Evolutionary conservation across 2,888 invertebrate genomes (phyloP).

Genomic region (Morinoia aosen): DNA sequence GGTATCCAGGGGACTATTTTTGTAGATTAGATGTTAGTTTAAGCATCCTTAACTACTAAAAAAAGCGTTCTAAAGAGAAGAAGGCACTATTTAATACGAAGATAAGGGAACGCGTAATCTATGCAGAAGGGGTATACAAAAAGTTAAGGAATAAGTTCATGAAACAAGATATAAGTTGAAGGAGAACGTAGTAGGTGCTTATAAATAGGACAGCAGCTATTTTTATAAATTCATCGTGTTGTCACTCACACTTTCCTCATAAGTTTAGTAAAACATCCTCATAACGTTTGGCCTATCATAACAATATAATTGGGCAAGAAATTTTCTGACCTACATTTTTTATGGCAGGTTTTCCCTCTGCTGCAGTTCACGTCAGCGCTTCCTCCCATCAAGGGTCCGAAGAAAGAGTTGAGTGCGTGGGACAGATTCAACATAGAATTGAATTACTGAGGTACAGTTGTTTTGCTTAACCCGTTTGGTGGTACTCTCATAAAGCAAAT

Average conservation of each 20-base stretch:
- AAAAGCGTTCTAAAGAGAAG: no score
- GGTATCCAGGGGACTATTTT: neutral
- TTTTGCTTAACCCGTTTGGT: neutral
- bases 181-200: no score
- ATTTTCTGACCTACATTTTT: neutral
- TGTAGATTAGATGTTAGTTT: neutral
- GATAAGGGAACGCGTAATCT: no score
- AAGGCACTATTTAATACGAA: no score
- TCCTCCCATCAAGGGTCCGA: conserved; percentile 41
- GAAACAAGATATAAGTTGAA: no score
- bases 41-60: no score
- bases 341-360: conserved; percentile 11
- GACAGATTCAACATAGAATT: conserved; percentile 62
- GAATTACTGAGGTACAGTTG: conserved; percentile 6
- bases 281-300: neutral
- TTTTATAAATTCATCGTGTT: no score
- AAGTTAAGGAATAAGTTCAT: no score
- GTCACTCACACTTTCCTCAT: no score
- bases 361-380: conserved; percentile 47
- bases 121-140: no score
- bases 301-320: neutral
- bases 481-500: neutral
- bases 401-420: conserved; percentile 40
- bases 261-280: no score
- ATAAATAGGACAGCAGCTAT: no score